Evolutionary conservation across 2,888 invertebrate genomes (phyloP).

Genomic region (Ectobius pallidus): DNA sequence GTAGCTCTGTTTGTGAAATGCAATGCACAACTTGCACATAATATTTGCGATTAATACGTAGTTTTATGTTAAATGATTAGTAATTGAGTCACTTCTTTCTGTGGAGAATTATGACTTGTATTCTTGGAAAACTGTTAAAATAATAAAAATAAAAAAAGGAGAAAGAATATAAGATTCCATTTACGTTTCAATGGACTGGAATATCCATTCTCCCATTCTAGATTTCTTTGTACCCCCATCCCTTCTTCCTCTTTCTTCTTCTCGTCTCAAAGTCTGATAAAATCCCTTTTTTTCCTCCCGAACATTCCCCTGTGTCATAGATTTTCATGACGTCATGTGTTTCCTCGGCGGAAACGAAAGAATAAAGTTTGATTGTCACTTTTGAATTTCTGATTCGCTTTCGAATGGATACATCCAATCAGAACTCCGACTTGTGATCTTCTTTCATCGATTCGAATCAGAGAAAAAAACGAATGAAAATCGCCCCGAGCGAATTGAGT

Average conservation of each 20-base stretch:
- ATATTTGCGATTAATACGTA: too few relatives aligned
- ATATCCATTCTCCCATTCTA: neutral
- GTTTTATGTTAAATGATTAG: too few relatives aligned
- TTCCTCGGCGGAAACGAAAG: slow-evolving; percentile 22
- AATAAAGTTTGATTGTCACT: slow-evolving; percentile 43
- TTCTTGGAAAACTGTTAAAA: too few relatives aligned
- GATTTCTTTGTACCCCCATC: neutral
- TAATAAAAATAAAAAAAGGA: neutral
- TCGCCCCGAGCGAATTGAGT: slow-evolving; percentile 36
- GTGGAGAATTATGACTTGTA: neutral
- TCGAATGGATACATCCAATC: slow-evolving; percentile 43
- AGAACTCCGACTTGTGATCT: slow-evolving; percentile 37
- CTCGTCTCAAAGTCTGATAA: slow-evolving; percentile 31
- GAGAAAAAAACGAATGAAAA: slow-evolving; percentile 30
- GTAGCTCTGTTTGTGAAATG: too few relatives aligned
- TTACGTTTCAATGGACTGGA: neutral
- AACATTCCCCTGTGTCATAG: slow-evolving; percentile 28
- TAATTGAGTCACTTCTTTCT: too few relatives aligned
- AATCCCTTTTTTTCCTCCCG: neutral
- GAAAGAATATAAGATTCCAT: neutral
- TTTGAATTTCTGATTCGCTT: slow-evolving; percentile 44
- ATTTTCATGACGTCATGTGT: slow-evolving; percentile 41
- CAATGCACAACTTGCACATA: too few relatives aligned
- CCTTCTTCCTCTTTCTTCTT: neutral
- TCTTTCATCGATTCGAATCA: slow-evolving; percentile 41